These are phyloP conservation scores for Pachyseris speciosa DNA, from an alignment of 64 coral and sea anemone species.

Conservation along the genomic window DNA sequence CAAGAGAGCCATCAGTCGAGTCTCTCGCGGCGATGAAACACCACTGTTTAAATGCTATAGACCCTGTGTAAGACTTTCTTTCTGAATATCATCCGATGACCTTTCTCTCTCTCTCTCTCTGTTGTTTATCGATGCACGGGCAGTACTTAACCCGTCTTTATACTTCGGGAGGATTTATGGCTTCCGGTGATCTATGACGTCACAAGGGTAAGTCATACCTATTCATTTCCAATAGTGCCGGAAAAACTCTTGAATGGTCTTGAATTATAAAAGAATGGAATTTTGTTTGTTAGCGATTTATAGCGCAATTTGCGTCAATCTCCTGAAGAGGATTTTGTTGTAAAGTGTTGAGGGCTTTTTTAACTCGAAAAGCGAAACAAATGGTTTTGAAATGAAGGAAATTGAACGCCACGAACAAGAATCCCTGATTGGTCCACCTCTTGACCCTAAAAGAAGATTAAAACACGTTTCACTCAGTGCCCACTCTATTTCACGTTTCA, in stretches of 20 bases:
- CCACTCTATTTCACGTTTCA: not conserved
- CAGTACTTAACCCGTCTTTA: not conserved
- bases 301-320: not conserved
- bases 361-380: not conserved
- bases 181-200: conserved; percentile 34
- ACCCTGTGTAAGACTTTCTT: not conserved
- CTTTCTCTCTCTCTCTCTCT: not conserved
- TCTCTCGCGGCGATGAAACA: not conserved
- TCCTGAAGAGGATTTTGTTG: not conserved
- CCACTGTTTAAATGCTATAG: not conserved
- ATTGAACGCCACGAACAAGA: not conserved
- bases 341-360: not conserved
- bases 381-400: not conserved
- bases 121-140: not conserved
- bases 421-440: not conserved
- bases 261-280: not conserved
- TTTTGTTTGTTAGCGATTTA: not conserved
- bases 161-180: not conserved
- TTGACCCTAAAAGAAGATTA: not conserved
- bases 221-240: not conserved
- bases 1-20: not conserved
- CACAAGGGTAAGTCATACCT: not conserved
- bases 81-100: not conserved
- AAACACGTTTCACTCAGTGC: not conserved
- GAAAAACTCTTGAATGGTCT: conserved; percentile 1